Evolutionary conservation across 2,888 invertebrate species (phyloP).

Genomic region (Pyrgus malvae): DNA sequence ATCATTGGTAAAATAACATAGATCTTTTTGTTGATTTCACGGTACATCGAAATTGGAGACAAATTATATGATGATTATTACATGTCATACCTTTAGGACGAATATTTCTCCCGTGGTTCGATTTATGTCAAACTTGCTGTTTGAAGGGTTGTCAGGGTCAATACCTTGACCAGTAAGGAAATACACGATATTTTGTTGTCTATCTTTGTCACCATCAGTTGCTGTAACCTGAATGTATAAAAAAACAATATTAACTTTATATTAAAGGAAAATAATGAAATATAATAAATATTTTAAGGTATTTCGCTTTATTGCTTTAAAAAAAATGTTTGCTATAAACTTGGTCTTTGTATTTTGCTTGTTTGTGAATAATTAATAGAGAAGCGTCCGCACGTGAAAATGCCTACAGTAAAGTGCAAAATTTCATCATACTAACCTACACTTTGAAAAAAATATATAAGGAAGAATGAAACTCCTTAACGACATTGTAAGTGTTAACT

Average conservation of each 20-base stretch:
- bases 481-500: background rate
- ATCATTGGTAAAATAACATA: background rate
- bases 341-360: constrained; percentile 39
- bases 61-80: too few species aligned
- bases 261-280: too few species aligned
- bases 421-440: background rate
- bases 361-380: constrained; percentile 7
- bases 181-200: constrained; percentile 97
- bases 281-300: too few species aligned
- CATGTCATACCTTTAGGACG: constrained; percentile 90
- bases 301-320: too few species aligned
- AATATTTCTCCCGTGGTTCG: constrained; percentile 97
- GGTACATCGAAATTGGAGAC: too few species aligned
- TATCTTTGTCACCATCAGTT: constrained; percentile 97
- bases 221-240: constrained; percentile 90
- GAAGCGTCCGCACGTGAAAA: background rate
- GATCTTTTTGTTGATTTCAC: too few species aligned
- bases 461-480: background rate
- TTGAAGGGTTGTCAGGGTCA: constrained; percentile 96
- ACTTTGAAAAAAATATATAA: background rate
- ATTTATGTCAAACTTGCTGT: constrained; percentile 98
- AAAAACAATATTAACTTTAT: background rate
- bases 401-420: background rate
- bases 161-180: constrained; percentile 97
- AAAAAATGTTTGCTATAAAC: constrained; percentile 31